phyloP scores from a whole-genome alignment of 1,140 invertebrate genomes.

The Orius insidiosus region DNA sequence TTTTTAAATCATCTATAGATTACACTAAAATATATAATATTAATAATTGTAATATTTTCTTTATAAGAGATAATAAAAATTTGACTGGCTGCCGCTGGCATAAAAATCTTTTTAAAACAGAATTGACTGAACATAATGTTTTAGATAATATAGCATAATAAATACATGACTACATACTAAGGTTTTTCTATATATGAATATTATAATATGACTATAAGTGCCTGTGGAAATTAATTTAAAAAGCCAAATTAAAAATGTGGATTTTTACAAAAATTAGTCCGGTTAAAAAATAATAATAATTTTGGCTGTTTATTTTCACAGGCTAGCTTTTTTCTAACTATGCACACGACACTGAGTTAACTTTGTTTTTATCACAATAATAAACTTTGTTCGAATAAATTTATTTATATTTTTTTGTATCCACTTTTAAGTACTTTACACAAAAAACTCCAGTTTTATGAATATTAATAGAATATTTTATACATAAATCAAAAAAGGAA shows the following conservation, averaged over 20 bases:
- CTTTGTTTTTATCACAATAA: constrained; percentile 5
- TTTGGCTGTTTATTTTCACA: not conserved
- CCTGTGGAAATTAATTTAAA: constrained; percentile 12
- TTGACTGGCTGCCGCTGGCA: constrained; percentile 8
- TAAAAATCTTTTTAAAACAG: constrained; percentile 11
- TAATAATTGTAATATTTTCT: constrained; percentile 15
- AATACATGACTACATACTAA: constrained; percentile 11
- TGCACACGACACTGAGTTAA: not conserved
- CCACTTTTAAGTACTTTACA: too few species aligned
- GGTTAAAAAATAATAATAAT: constrained; percentile 1
- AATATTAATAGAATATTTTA: too few species aligned
- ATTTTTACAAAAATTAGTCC: not conserved
- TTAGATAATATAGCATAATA: constrained; percentile 8
- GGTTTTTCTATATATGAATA: constrained; percentile 6
- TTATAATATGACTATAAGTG: constrained; percentile 8
- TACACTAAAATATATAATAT: constrained; percentile 13
- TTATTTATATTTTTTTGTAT: too few species aligned
- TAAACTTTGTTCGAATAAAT: constrained; percentile 2
- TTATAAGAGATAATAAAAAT: constrained; percentile 11
- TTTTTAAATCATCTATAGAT: constrained; percentile 10
- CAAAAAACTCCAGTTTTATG: too few species aligned
- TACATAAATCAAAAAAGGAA: too few species aligned
- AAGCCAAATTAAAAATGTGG: constrained; percentile 4
- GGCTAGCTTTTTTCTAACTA: constrained; percentile 2
- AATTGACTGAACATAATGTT: constrained; percentile 15